Evolutionary conservation across 2,797 vertebrate genomes (phyloP), one percentile per base, ranked within the genome.

Genomic region (Alca torda): DNA sequence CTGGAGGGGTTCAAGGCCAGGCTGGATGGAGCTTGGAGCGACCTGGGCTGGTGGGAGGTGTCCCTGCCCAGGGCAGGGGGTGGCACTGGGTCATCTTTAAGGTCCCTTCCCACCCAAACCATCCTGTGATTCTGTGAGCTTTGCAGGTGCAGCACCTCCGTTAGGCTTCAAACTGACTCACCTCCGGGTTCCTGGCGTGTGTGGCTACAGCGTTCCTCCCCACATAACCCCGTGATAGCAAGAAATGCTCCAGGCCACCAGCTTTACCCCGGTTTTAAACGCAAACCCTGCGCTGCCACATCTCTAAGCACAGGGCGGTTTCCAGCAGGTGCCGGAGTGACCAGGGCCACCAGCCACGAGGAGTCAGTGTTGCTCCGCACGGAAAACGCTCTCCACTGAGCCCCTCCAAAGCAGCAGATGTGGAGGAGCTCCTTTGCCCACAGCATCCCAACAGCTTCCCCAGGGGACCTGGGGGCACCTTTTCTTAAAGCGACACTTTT

Each of bases 291-390:
- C 24, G 33, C 56, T 4, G 6, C 24, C 43, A 2, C 2, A 2
- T 51, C 19, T 26, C 31, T 0, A 2, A 53, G 50, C 1, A 0
- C 20, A 6, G 46, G 35, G 23, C 2, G 10, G 65, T 10, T 80
- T 50, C 13, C 31, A 4, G 24, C 30, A 0, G 45, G 16, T 31
- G 46, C 31, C 1, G 2, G 54, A 33, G 51, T 1, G 24, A 3
- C 7, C 35, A 0, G 50, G 31, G 57, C 43, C 46, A 2, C 30
- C 63, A 41, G 70, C 91, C 94, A 63, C 61, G 1, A 4, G 96
- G 95, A 93, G 96, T 95, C 96, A 95, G 77, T 90, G 85, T 92
- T 95, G 80, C 83, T 91, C 70, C 0, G 1, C 3, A 35, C 45
- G 19, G 50, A 11, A 30, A 28, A n/a, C 11, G 9, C 41, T 91